Evolutionary conservation across 2,113 vertebrate species (phyloP), one percentile per base, ranked within the genome.

Genomic region (Chaetodon auriga): DNA sequence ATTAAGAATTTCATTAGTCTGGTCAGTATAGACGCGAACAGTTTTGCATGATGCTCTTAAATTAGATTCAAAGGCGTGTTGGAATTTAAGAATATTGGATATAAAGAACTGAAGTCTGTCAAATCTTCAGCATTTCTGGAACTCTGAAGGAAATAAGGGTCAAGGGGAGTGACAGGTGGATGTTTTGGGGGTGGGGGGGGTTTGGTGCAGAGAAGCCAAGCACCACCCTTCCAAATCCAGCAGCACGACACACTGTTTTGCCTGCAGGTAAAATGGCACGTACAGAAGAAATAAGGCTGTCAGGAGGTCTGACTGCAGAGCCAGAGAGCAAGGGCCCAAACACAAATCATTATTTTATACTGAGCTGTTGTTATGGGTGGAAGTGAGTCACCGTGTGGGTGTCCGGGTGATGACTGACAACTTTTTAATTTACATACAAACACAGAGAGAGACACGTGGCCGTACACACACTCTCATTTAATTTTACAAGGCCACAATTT

Each of bases 351-450:
- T 46, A 25, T 14, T 51, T 49, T 43, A 30, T 5, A 30, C 58
- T 21, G 0, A 68, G 73, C 72, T 25, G 35, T 1, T 83, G 60
- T 85, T 81, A 41, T n/a, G 30, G n/a, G 51, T 53, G 64, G 68
- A 62, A 71, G 78, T 89, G 78, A 81, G 46, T 75, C 69, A 63
- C 10, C 23, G 38, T 45, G 80, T 38, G 54, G 54, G 53, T 75
- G 63, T 61, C 46, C 21, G 65, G n/a, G 5, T 63, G 43, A 62
- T 72, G 66, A 63, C 9, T 57, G 61, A 51, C 19, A 54, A 14
- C 46, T 19, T 80, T 78, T 49, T 14, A 36, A 41, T 69, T 64
- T 58, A 36, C 51, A 62, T 66, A 49, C 45, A 75, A 75, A 84
- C 35, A 72, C 62, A 68, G 23, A 30, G 23, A 30, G 55, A 25